Evolutionary conservation across 2,888 invertebrate genomes (phyloP).

Genomic region (Noctua janthina): DNA sequence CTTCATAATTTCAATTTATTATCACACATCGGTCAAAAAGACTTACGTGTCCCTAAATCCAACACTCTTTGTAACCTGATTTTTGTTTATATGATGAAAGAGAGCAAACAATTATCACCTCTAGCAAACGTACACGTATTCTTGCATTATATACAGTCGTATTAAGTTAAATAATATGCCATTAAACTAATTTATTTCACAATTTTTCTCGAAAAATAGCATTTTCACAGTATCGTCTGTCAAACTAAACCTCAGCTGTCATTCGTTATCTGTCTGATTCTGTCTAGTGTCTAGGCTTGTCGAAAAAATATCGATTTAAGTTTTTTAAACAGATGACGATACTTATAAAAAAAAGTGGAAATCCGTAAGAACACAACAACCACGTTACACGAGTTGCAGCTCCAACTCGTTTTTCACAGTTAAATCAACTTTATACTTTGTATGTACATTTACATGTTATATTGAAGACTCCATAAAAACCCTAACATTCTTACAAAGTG

Average conservation of each 20-base stretch:
- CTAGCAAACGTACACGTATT: conserved; percentile 62
- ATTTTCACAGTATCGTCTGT: conserved; percentile 25
- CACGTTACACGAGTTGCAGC: too few relatives aligned
- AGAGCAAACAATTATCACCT: conserved; percentile 48
- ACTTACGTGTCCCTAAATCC: conserved; percentile 84
- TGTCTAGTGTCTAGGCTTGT: background rate
- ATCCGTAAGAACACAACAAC: too few relatives aligned
- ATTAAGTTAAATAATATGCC: conserved; percentile 18
- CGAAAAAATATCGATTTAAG: background rate
- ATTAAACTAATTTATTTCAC: conserved; percentile 31
- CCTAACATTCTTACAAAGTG: too few relatives aligned
- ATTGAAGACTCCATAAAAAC: too few relatives aligned
- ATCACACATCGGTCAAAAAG: conserved; percentile 68
- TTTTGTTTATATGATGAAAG: conserved; percentile 39
- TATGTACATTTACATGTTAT: too few relatives aligned
- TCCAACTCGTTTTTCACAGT: too few relatives aligned
- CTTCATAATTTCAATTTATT: conserved; percentile 74
- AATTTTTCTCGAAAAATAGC: conserved; percentile 44
- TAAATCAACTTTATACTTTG: too few relatives aligned
- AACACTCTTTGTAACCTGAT: conserved; percentile 34
- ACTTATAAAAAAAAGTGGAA: too few relatives aligned
- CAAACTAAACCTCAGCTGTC: conserved; percentile 26
- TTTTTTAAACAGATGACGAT: background rate
- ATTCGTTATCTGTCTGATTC: background rate
- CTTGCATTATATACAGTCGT: conserved; percentile 12